phyloP scores from a whole-genome alignment of 92 coral and sea anemone species.

The Umimayanthus kanabou region DNA sequence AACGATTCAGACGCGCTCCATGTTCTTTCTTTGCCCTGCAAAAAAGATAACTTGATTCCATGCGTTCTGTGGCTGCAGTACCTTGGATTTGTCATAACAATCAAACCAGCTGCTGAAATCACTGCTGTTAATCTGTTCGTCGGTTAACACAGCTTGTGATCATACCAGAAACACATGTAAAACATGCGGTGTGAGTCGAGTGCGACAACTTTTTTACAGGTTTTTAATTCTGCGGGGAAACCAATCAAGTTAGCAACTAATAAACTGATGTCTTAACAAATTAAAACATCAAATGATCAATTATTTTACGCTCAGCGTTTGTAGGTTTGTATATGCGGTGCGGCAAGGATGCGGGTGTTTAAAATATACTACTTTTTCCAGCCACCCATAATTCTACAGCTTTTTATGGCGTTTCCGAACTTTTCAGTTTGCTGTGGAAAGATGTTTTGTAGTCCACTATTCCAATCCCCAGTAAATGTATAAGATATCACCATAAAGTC shows the following conservation, averaged over 20 bases:
- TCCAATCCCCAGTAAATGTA: too few relatives aligned
- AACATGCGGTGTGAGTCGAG: not conserved
- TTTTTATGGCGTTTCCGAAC: not conserved
- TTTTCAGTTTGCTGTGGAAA: not conserved
- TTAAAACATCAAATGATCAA: not conserved
- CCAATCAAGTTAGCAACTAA: not conserved
- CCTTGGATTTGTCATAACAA: too few relatives aligned
- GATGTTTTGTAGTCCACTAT: too few relatives aligned
- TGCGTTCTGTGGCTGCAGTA: too few relatives aligned
- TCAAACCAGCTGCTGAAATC: too few relatives aligned
- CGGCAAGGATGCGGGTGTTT: not conserved
- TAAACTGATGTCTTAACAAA: conserved; percentile 3
- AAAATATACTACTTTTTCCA: not conserved
- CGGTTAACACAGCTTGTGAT: not conserved
- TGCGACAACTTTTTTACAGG: not conserved
- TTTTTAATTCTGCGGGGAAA: not conserved
- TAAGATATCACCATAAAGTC: too few relatives aligned
- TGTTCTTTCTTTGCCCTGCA: too few relatives aligned
- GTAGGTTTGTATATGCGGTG: not conserved
- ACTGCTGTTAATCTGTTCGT: too few relatives aligned
- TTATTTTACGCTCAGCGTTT: not conserved
- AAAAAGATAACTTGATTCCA: too few relatives aligned
- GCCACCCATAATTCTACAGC: not conserved
- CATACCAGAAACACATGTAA: conserved; percentile 22
- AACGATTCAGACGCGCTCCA: too few relatives aligned